Evolutionary conservation across 2,113 vertebrate species (phyloP).

Genomic region (Bostrychus sinensis): DNA sequence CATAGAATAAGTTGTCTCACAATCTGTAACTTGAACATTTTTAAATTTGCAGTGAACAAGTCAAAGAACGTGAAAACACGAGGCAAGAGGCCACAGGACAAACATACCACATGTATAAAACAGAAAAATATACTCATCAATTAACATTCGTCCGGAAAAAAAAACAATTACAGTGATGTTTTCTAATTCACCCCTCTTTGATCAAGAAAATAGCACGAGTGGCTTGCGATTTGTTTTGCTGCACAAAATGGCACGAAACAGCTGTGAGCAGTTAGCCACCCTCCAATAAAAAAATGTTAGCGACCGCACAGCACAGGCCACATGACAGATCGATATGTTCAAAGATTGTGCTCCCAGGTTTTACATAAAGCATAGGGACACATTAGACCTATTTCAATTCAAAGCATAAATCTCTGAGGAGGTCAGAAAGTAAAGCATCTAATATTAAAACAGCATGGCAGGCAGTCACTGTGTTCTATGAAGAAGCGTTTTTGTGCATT

Average conservation of each 20-base stretch:
- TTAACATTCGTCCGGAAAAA: constrained; percentile 56
- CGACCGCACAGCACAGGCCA: constrained; percentile 25
- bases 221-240: constrained; percentile 17
- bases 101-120: constrained; percentile 21
- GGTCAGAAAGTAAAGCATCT: constrained; percentile 17
- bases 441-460: constrained; percentile 48
- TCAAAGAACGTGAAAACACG: not conserved
- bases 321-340: constrained; percentile 38
- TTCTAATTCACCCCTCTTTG: constrained; percentile 28
- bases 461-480: constrained; percentile 10
- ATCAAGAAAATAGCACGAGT: constrained; percentile 3
- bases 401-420: constrained; percentile 36
- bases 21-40: not conserved
- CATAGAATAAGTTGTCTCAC: not conserved
- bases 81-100: constrained; percentile 16
- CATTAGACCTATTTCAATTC: constrained; percentile 21
- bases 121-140: constrained; percentile 38
- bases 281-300: constrained; percentile 2
- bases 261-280: not conserved
- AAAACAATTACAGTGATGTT: constrained; percentile 40
- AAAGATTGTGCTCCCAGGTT: constrained; percentile 27
- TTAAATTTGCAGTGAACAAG: not conserved
- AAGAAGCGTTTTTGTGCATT: constrained; percentile 18
- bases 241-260: constrained; percentile 33
- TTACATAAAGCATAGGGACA: constrained; percentile 55